These are phyloP conservation scores for Leucopsar rothschildi DNA, from an alignment of 2,113 vertebrate species.

Conservation along the genomic window DNA sequence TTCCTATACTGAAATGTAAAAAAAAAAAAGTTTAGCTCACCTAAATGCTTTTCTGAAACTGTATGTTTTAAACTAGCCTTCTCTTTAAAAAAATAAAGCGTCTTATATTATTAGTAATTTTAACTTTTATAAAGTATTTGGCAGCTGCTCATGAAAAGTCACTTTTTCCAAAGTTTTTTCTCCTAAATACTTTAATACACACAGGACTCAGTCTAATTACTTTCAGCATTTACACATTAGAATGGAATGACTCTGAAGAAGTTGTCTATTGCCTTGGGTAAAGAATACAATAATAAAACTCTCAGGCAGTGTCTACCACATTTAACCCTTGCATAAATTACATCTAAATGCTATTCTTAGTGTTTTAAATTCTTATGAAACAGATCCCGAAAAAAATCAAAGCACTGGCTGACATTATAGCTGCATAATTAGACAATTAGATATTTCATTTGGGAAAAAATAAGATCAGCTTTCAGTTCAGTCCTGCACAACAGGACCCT, in stretches of 20 bases:
- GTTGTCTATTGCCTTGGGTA: slow-evolving; percentile 25
- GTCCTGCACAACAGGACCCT: not conserved
- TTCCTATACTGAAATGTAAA: not conserved
- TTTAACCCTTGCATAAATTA: slow-evolving; percentile 11
- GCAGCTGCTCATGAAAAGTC: not conserved
- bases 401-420: not conserved
- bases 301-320: not conserved
- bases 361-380: not conserved
- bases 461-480: not conserved
- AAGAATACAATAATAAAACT: slow-evolving; percentile 7
- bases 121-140: slow-evolving; percentile 26
- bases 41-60: not conserved
- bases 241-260: slow-evolving; percentile 53
- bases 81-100: not conserved
- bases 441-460: not conserved
- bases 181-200: slow-evolving; percentile 38
- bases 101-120: not conserved
- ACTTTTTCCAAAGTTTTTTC: slow-evolving; percentile 23
- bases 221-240: slow-evolving; percentile 51
- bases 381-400: not conserved
- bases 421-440: not conserved
- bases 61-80: not conserved
- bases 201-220: slow-evolving; percentile 7
- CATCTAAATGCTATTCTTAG: not conserved
- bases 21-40: not conserved